Evolutionary conservation across 2,797 vertebrate genomes (phyloP).

Genomic region (Merluccius polli): DNA sequence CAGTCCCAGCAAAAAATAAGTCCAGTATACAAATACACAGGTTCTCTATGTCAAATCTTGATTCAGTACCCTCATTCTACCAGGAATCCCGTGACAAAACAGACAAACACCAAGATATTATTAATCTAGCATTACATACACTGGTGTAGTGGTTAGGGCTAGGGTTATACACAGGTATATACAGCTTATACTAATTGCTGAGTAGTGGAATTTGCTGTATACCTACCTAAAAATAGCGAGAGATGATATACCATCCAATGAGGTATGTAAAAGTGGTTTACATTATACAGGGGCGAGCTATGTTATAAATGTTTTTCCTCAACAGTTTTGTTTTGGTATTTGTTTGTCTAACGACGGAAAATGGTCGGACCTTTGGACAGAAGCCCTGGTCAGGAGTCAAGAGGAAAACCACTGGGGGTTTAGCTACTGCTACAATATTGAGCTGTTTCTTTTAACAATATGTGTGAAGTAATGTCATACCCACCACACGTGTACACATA

Average conservation of each 20-base stretch:
- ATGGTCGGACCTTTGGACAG: background rate
- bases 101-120: background rate
- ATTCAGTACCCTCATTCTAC: slow-evolving; percentile 49
- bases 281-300: background rate
- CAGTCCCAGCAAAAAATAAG: slow-evolving; percentile 74
- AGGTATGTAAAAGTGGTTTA: background rate
- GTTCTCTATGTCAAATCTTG: slow-evolving; percentile 67
- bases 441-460: background rate
- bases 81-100: background rate
- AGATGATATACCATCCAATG: background rate
- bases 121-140: background rate
- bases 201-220: too few species aligned
- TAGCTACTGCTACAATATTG: background rate
- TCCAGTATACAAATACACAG: slow-evolving; percentile 60
- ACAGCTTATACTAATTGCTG: too few species aligned
- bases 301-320: background rate
- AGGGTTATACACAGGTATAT: background rate
- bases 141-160: too few species aligned
- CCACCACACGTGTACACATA: background rate
- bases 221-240: background rate
- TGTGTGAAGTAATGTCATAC: background rate
- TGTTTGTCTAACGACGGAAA: background rate
- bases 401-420: too few species aligned
- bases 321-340: background rate
- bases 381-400: too few species aligned